phyloP scores from a whole-genome alignment of 1,140 invertebrate species.

The Eumeta japonica region DNA sequence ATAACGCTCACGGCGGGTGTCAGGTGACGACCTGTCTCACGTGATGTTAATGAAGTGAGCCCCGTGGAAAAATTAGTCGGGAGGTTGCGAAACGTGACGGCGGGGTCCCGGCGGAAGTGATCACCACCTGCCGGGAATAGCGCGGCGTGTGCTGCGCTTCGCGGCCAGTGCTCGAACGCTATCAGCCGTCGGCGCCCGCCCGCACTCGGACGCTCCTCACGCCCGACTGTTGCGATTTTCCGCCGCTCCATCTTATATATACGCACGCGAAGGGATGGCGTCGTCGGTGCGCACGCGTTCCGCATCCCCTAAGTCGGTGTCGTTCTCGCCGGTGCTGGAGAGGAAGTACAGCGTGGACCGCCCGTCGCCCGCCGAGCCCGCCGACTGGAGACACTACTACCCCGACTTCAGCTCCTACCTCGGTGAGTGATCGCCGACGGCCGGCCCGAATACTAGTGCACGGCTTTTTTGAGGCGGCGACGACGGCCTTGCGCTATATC shows the following conservation, averaged over 20 bases:
- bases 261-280: slow-evolving; percentile 36
- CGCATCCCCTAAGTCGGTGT: slow-evolving; percentile 54
- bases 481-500: slow-evolving; percentile 52
- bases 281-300: slow-evolving; percentile 54
- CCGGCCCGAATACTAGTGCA: background rate
- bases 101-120: slow-evolving; percentile 40
- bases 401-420: slow-evolving; percentile 52
- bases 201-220: slow-evolving; percentile 15
- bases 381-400: slow-evolving; percentile 51
- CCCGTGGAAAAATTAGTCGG: too few species aligned
- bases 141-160: slow-evolving; percentile 34
- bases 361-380: slow-evolving; percentile 24
- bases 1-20: background rate
- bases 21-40: background rate
- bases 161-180: slow-evolving; percentile 38
- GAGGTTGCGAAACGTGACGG: slow-evolving; percentile 41
- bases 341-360: slow-evolving; percentile 47
- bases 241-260: slow-evolving; percentile 38
- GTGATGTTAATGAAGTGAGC: slow-evolving; percentile 36
- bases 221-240: slow-evolving; percentile 11
- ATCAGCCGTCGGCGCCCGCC: slow-evolving; percentile 41
- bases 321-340: slow-evolving; percentile 53
- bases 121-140: slow-evolving; percentile 55
- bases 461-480: background rate
- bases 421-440: slow-evolving; percentile 42